phyloP scores from a whole-genome alignment of 2,113 vertebrate species.

The Electrona antarctica region DNA sequence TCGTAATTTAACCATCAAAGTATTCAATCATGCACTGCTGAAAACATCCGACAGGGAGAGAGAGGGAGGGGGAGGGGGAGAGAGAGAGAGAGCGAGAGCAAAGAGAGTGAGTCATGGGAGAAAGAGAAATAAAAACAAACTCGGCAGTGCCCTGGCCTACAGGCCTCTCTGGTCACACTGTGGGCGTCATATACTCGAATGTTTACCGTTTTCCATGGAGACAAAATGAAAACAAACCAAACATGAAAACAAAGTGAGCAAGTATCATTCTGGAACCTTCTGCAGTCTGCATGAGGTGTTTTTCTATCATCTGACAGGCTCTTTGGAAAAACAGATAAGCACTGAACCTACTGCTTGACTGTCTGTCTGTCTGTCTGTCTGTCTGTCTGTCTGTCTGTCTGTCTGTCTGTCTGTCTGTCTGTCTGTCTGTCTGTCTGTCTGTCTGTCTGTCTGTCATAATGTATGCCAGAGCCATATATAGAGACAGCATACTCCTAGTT shows the following conservation, averaged over 20 bases:
- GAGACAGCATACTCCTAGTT: conserved; percentile 51
- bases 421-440: conserved; percentile 33
- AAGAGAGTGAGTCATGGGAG: conserved; percentile 31
- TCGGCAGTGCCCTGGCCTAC: conserved; percentile 62
- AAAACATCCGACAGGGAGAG: conserved; percentile 47
- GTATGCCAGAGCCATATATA: conserved; percentile 66
- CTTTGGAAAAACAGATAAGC: conserved; percentile 85
- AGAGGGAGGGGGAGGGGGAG: background rate
- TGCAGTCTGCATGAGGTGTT: conserved; percentile 74
- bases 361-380: conserved; percentile 69
- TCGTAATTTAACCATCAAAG: conserved; percentile 69
- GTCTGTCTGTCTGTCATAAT: conserved; percentile 36
- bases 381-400: conserved; percentile 40
- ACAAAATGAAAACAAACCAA: conserved; percentile 77
- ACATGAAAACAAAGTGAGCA: conserved; percentile 59
- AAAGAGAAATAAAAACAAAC: conserved; percentile 44
- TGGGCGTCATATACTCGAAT: conserved; percentile 83
- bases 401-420: background rate
- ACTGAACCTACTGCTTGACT: conserved; percentile 82
- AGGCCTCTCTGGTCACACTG: conserved; percentile 52
- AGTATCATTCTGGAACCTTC: conserved; percentile 69
- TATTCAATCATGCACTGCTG: conserved; percentile 79
- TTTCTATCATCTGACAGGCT: conserved; percentile 73
- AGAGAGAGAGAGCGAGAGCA: conserved; percentile 53
- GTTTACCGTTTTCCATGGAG: conserved; percentile 77